These are phyloP conservation scores for Pangasius krempfi DNA, from an alignment of 2,797 vertebrate species.

Conservation along the genomic window DNA sequence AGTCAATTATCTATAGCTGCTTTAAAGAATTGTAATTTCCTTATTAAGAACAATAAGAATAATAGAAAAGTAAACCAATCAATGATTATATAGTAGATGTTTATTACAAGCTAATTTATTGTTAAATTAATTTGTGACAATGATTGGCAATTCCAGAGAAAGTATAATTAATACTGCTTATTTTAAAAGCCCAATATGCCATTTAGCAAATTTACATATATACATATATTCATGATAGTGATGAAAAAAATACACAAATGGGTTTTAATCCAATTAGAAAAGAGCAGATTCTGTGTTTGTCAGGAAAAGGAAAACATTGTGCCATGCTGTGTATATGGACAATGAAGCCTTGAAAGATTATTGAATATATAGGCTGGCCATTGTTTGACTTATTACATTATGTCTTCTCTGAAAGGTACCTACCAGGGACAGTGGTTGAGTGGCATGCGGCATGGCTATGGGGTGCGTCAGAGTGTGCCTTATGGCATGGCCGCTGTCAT, in stretches of 20 bases:
- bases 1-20: not conserved
- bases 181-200: not conserved
- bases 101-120: not conserved
- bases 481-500: constrained; percentile 99
- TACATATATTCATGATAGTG: not conserved
- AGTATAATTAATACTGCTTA: not conserved
- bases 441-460: constrained; percentile 96
- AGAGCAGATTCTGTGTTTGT: not conserved
- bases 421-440: constrained; percentile 96
- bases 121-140: not conserved
- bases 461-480: constrained; percentile 95
- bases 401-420: constrained; percentile 78
- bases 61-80: not conserved
- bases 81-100: not conserved
- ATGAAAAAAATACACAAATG: not conserved
- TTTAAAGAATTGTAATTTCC: not conserved
- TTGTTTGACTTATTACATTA: constrained; percentile 1
- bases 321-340: not conserved
- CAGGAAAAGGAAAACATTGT: not conserved
- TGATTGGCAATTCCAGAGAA: not conserved
- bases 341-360: not conserved
- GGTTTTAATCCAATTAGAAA: not conserved
- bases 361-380: not conserved
- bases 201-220: not conserved
- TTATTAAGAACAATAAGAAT: not conserved